phyloP scores from a whole-genome alignment of 2,888 invertebrate genomes.

The Erebia aethiops region DNA sequence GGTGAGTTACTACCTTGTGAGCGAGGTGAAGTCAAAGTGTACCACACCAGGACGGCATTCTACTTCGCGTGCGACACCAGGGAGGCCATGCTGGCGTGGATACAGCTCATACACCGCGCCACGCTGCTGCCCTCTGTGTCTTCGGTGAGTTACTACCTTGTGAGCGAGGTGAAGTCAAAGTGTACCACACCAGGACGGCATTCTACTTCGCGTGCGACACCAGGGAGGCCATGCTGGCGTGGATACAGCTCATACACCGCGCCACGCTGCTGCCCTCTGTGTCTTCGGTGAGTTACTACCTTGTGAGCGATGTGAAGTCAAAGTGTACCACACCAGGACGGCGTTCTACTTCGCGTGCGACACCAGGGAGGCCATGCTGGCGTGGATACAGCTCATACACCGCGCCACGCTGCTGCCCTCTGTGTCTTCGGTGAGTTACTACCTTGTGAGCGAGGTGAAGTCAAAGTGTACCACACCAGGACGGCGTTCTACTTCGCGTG shows the following conservation, averaged over 20 bases:
- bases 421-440: constrained; percentile 41
- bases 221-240: constrained; percentile 86
- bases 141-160: no score
- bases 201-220: constrained; percentile 94
- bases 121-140: no score
- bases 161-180: constrained; percentile 93
- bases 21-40: constrained; percentile 85
- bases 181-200: constrained; percentile 93
- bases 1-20: no score
- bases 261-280: constrained; percentile 78
- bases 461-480: constrained; percentile 95
- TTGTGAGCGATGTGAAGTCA: constrained; percentile 71
- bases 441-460: background rate
- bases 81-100: constrained; percentile 85
- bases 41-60: constrained; percentile 93
- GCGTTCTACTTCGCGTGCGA: constrained; percentile 94
- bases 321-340: constrained; percentile 94
- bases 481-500: constrained; percentile 94
- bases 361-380: constrained; percentile 85
- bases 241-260: constrained; percentile 83
- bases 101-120: no score
- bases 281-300: constrained; percentile 35
- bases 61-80: constrained; percentile 92
- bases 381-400: constrained; percentile 85
- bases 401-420: constrained; percentile 79